These are phyloP conservation scores for Fopius arisanus DNA, from an alignment of 1,140 invertebrate species.

Conservation along the genomic window DNA sequence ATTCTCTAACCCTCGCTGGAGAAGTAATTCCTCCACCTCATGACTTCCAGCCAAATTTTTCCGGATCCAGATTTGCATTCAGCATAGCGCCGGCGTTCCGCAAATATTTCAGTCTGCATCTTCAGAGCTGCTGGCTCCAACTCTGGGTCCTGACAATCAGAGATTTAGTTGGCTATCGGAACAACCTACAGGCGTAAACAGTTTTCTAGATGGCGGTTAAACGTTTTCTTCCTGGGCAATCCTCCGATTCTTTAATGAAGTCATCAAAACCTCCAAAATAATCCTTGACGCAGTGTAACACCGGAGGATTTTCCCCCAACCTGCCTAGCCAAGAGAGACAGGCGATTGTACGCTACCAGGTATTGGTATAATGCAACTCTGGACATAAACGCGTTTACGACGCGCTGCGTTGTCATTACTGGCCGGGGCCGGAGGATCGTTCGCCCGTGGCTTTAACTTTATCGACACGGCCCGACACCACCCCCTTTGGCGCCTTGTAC, in stretches of 20 bases:
- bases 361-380: slow-evolving; percentile 65
- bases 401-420: slow-evolving; percentile 64
- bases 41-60: too few species aligned
- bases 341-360: slow-evolving; percentile 51
- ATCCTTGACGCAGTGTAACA: slow-evolving; percentile 38
- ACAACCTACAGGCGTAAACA: too few species aligned
- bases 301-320: background rate
- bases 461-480: slow-evolving; percentile 51
- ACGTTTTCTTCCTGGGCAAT: too few species aligned
- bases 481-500: slow-evolving; percentile 36
- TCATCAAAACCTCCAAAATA: slow-evolving; percentile 29
- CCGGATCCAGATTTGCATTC: too few species aligned
- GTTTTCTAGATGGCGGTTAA: too few species aligned
- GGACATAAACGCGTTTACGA: slow-evolving; percentile 66
- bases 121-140: too few species aligned
- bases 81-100: too few species aligned
- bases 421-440: slow-evolving; percentile 54
- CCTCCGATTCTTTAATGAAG: background rate
- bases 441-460: slow-evolving; percentile 62
- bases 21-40: too few species aligned
- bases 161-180: too few species aligned
- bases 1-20: too few species aligned
- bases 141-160: too few species aligned
- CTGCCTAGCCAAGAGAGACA: slow-evolving; percentile 40
- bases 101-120: too few species aligned